Base-by-base conservation (phyloP, 2,113 vertebrate genomes). In the Anser brachyrhynchus region DNA sequence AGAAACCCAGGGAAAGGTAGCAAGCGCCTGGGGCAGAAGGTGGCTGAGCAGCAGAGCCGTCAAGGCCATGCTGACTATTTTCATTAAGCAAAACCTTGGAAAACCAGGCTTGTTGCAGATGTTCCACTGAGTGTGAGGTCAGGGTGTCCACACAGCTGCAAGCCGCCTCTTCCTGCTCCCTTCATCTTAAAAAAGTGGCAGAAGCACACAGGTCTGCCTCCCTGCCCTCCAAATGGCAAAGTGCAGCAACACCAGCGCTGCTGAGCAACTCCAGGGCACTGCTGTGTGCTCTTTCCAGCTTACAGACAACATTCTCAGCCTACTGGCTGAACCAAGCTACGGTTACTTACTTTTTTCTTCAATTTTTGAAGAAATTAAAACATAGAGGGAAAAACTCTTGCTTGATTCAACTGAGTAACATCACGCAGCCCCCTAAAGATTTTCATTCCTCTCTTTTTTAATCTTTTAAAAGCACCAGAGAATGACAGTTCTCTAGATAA, bases 391-490 rank as follows among this genome's bases (percentile, higher is more conserved):
- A 62, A 37, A 75, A 8, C 0, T 14, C 70, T 21, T 0, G 1
- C 43, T 87, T 33, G 52, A 67, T 85, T 92, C 70, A 78, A 70
- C 41, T 67, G 90, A 84, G 91, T 66, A 43, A 33, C 46, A 11
- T 84, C 73, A 67, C 61, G 84, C 81, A 52, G 52, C 6, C 10
- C 51, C 62, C 62, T 37, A 39, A 83, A 91, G 71, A 78, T 72
- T 94, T 96, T 94, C 84, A 91, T 89, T 82, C 46, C 61, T 75
- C 57, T 67, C 11, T 41, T 87, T 70, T 87, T 74, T 64, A 81
- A 90, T 91, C 62, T 93, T 49, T 71, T 76, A 37, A 86, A 90
- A 88, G 89, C 76, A 95, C 69, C 44, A 78, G 59, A 58, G 35
- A 55, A 89, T 10, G 14, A 69, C 87, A 91, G 51, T 76, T 90